Conservation (phyloP, 2,797 vertebrate species). For the Meda fulgida region DNA sequence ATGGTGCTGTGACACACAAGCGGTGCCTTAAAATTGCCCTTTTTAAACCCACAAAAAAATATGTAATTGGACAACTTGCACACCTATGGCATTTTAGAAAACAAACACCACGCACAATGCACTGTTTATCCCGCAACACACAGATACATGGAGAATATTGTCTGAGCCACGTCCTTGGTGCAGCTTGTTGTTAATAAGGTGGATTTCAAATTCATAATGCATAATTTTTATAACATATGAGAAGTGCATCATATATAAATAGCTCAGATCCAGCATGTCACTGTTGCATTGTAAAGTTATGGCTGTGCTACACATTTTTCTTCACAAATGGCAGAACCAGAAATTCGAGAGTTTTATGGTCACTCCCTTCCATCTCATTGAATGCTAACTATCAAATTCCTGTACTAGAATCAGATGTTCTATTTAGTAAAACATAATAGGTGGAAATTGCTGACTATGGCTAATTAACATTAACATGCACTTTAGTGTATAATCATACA, state of each 20-base stretch:
- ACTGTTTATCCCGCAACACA: no score
- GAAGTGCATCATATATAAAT: neutral
- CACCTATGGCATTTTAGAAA: no score
- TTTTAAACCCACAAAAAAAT: no score
- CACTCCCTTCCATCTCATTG: neutral
- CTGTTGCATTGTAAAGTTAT: neutral
- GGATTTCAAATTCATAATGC: neutral
- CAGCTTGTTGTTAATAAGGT: constrained; percentile 4
- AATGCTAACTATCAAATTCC: neutral
- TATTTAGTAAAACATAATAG: constrained; percentile 6
- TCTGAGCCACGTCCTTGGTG: neutral
- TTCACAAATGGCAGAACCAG: neutral
- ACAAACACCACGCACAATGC: no score
- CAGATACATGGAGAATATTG: neutral
- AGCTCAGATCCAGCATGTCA: neutral
- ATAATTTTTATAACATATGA: neutral
- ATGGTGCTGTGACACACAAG: no score
- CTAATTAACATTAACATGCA: constrained; percentile 13
- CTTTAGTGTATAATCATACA: constrained; percentile 2
- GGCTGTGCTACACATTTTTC: neutral
- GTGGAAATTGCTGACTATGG: neutral
- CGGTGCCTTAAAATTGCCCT: no score
- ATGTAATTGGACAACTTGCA: no score
- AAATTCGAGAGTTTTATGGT: neutral
- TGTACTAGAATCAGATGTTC: neutral